These are phyloP conservation scores for Dasyurus viverrinus DNA, from an alignment of 2,113 vertebrate genomes.

Conservation along the genomic window DNA sequence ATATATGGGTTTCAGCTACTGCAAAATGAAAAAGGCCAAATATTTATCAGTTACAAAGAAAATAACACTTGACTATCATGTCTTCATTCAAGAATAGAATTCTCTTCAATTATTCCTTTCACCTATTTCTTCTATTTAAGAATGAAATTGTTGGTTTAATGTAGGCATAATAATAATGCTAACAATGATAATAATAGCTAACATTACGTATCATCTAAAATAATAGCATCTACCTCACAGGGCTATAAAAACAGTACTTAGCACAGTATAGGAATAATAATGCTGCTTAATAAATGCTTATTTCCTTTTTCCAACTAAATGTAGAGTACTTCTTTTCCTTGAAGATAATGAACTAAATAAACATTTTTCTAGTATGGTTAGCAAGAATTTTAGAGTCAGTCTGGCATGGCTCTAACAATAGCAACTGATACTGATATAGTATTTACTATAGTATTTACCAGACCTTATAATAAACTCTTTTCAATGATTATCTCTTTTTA, in stretches of 20 bases:
- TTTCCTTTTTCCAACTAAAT: not conserved
- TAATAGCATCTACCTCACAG: not conserved
- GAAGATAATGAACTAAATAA: not conserved
- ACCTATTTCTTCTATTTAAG: not conserved
- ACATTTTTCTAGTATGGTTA: not conserved
- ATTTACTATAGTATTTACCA: not conserved
- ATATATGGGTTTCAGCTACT: not conserved
- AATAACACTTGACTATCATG: not conserved
- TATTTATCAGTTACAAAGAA: not conserved
- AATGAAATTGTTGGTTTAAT: not conserved
- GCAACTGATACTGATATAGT: not conserved
- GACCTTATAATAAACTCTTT: not conserved
- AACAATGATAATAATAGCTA: not conserved
- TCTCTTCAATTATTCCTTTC: not conserved
- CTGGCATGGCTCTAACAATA: not conserved
- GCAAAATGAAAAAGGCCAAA: not conserved
- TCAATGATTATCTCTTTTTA: not conserved
- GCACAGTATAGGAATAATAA: too few relatives aligned
- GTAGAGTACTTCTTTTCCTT: not conserved
- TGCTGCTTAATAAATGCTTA: not conserved
- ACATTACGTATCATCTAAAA: not conserved
- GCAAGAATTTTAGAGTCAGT: not conserved
- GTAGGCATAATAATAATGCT: not conserved
- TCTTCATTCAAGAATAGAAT: not conserved
- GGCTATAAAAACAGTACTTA: not conserved